Evolutionary conservation across 1,140 invertebrate genomes (phyloP), one percentile per base, ranked within the genome.

Genomic region (Eumaeus atala): DNA sequence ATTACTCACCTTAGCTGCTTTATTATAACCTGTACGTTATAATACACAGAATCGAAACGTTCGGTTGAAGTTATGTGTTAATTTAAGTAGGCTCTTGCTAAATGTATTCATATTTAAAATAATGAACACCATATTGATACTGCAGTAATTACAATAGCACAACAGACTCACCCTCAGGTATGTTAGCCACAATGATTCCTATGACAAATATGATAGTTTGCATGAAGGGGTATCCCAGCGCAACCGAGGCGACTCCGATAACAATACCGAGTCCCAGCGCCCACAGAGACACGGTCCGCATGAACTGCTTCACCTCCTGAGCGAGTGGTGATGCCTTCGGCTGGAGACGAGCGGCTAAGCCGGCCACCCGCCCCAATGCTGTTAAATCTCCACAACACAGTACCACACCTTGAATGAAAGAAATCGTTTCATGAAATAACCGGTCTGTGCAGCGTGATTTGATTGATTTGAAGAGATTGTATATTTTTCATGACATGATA

Each of bases 321-420:
- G 80, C 61, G 0, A 86, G 59, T 0, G 83, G 83, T 9, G 83
- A 84, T 0, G 80, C 77, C 1, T 70, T 71, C 0, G 83, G 83
- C 11, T 74, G 64, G 3, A 86, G 57, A 1, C 83, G 59, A 2
- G 77, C 74, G 0, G 80, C 83, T 7, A 86, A 54, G 0, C 83
- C 83, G 0, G 80, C 83, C 1, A 86, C 80, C 1, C 83, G 70
- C 16, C 83, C 83, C 21, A 84, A 56, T 0, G 83, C 83, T 14
- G 83, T 86, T 48, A 86, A 52, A 51, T 86, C 83, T 17, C 83
- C 83, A 37, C 76, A 79, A 44, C 80, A 86, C 38, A 86, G 52
- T 10, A 86, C 80, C 1, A 86, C 72, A 40, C 82, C 82, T 85
- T 17, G 16, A 10, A 47, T 17, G 3, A 4, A 48, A 9, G 6